Evolutionary conservation across 2,888 invertebrate genomes (phyloP), one percentile per base, ranked within the genome.

Genomic region (Eudemis profundana): DNA sequence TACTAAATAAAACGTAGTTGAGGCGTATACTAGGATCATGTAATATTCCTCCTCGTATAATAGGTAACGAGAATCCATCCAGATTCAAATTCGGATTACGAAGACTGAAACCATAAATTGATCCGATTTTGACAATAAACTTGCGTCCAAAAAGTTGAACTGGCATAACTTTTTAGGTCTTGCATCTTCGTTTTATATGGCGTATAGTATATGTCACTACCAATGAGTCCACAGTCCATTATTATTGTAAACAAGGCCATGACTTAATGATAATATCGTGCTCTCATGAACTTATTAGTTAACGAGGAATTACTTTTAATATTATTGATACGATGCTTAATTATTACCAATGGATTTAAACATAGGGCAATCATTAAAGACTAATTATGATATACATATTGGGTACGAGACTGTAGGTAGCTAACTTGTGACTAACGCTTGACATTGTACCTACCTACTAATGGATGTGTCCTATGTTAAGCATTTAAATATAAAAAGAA

Each of bases 91-190:
- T 73, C 75, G 76, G 75, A 76, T 77, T 72, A 62, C 64, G 71
- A 87, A 87, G 87, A 87, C 87, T 87, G 87, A 87, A 74, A 70
- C 68, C 67, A 75, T 70, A 70, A 65, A 69, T 70, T 70, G 67
- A 76, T 78, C 76, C 74, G 74, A 78, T 75, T 73, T 77, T 79
- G 86, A 87, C 86, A 87, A 86, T 87, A 87, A 85, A 74, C 66
- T 83, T 81, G 75, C 86, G 86, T 87, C 87, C 86, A 82, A 72
- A 70, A 51, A 36, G 12, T 44, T 51, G 40, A 53, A 29, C 29
- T 27, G 42, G 57, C 23, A 44, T 64, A 17, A 36, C 23, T 23
- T 38, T 51, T 59, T 36, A 51, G 51, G 15, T 40, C 40, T 14
- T 17, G 29, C n/a, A 27, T 17, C 7, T 7, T 27, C 14, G 38